Percentiles rank a stretch among this genome's conserved stretches.
These are phyloP conservation scores for Probosciger aterrimus DNA, from an alignment of 2,113 vertebrate species.

Conservation along the genomic window DNA sequence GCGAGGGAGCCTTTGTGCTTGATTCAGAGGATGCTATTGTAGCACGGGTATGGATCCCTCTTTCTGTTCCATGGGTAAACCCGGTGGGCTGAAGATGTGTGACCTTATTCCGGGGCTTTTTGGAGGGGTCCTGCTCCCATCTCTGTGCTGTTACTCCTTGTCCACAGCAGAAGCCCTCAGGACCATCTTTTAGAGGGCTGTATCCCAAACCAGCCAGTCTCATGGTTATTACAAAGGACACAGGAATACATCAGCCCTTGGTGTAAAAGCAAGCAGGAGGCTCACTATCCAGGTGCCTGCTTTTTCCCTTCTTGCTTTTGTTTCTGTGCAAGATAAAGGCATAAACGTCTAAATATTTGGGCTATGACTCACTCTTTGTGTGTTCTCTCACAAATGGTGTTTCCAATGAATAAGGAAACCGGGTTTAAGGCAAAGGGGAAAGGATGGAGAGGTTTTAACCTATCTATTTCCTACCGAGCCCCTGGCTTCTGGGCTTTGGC, in stretches of 20 bases:
- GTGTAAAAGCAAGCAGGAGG: neutral
- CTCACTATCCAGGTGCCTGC: fast-evolving
- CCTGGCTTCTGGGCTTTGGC: neutral
- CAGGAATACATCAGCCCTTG: fast-evolving
- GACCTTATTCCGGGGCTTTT: neutral
- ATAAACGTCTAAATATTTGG: neutral
- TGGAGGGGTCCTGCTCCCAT: neutral
- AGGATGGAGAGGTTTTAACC: neutral
- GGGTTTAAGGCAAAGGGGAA: neutral
- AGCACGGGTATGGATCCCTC: fast-evolving
- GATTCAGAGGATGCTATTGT: neutral
- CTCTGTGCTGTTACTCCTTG: neutral
- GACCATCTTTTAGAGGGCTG: neutral
- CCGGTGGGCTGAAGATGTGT: neutral
- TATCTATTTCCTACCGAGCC: fast-evolving
- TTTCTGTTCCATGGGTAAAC: fast-evolving
- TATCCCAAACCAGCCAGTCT: fast-evolving
- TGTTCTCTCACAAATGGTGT: neutral
- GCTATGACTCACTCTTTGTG: neutral
- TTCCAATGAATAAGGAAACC: neutral
- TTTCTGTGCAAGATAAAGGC: neutral
- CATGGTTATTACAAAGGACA: fast-evolving
- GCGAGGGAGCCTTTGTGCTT: neutral
- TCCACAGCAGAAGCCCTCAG: neutral
- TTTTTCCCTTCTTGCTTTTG: neutral